These are phyloP conservation scores for Nymphalis c-album DNA, from an alignment of 2,888 invertebrate species.

Conservation along the genomic window DNA sequence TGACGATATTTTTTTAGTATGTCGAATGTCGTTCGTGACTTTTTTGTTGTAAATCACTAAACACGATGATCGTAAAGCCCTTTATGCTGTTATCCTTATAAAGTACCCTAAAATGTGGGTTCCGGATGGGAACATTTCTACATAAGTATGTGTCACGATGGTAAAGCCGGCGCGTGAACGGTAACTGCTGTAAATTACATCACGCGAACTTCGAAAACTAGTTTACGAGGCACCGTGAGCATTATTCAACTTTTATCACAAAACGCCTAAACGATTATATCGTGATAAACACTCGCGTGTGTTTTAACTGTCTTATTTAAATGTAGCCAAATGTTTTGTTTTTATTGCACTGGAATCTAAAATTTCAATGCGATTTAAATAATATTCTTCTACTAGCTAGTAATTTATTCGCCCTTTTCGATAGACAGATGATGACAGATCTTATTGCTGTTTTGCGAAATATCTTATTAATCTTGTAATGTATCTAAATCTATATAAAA, in stretches of 20 bases:
- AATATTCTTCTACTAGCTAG: not conserved
- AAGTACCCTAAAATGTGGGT: constrained; percentile 37
- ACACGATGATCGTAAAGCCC: constrained; percentile 38
- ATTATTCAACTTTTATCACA: constrained; percentile 66
- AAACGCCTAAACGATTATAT: constrained; percentile 52
- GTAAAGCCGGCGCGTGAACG: constrained; percentile 41
- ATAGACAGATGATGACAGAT: too few relatives aligned
- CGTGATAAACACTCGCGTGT: constrained; percentile 57
- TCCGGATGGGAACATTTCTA: constrained; percentile 36
- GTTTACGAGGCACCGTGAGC: constrained; percentile 53
- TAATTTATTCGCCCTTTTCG: too few relatives aligned
- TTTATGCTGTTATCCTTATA: constrained; percentile 34
- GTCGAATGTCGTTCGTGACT: constrained; percentile 38
- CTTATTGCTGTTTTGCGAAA: too few relatives aligned
- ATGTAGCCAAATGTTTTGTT: not conserved
- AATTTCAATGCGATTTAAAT: not conserved
- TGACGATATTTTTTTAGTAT: constrained; percentile 31
- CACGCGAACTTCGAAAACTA: constrained; percentile 56
- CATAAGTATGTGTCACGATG: constrained; percentile 45
- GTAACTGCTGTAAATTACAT: constrained; percentile 55
- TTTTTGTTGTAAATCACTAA: constrained; percentile 40
- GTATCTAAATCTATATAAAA: too few relatives aligned
- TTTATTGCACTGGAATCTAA: constrained; percentile 7
- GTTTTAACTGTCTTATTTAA: constrained; percentile 19
- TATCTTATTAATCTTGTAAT: too few relatives aligned